phyloP scores from a whole-genome alignment of 2,797 vertebrate species.

The Mionectes olivaceus region DNA sequence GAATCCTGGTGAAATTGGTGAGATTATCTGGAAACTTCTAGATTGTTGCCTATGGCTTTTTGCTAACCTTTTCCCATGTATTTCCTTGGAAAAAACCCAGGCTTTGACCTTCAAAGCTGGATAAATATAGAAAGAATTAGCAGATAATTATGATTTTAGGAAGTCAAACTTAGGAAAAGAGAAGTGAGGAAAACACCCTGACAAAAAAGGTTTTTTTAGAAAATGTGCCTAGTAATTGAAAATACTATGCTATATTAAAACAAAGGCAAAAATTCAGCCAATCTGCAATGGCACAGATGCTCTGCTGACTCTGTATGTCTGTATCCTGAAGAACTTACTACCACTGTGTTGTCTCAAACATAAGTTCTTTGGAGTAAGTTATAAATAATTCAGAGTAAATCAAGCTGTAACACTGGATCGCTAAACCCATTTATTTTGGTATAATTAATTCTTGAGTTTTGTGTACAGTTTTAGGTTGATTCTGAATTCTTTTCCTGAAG shows the following conservation, averaged over 20 bases:
- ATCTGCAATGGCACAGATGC: background rate
- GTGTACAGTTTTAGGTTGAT: background rate
- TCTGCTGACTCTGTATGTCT: background rate
- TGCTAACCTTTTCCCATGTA: background rate
- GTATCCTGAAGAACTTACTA: background rate
- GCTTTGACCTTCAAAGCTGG: background rate
- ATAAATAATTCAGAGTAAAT: constrained; percentile 23
- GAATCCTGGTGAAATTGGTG: background rate
- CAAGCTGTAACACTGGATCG: background rate
- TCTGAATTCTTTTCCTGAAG: background rate
- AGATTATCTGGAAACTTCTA: background rate
- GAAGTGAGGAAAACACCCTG: background rate
- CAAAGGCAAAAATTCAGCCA: background rate
- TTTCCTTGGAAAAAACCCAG: background rate
- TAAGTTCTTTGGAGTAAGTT: background rate
- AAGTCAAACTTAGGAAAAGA: background rate
- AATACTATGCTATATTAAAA: background rate
- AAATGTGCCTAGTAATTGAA: background rate
- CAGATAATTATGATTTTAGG: background rate
- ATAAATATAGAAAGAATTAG: background rate
- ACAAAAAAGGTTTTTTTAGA: background rate
- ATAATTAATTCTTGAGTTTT: constrained; percentile 21
- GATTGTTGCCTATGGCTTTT: background rate
- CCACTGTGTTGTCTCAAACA: background rate
- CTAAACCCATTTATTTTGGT: background rate